Conservation (phyloP, 2,888 invertebrate species). For the Parthenolecanium corni region DNA sequence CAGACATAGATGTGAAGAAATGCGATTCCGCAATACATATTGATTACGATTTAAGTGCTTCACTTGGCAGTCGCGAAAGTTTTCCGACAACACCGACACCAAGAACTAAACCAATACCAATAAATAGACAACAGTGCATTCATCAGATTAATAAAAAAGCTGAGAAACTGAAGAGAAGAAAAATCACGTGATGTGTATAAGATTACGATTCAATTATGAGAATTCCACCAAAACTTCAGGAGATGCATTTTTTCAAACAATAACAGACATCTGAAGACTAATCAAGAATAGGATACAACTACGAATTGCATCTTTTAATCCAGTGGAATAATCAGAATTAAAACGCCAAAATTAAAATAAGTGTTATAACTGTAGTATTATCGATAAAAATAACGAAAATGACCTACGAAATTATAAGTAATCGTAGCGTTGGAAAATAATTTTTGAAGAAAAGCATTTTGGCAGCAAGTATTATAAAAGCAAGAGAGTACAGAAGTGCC, state of each 20-base stretch:
- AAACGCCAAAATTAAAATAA: too few relatives aligned
- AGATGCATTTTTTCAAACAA: too few relatives aligned
- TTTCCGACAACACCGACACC: slow-evolving; percentile 22
- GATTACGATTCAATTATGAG: neutral
- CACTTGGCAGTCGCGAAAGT: slow-evolving; percentile 23
- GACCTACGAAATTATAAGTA: neutral
- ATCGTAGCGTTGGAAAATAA: neutral
- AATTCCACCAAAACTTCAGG: too few relatives aligned
- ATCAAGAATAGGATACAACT: too few relatives aligned
- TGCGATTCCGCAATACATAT: slow-evolving; percentile 16
- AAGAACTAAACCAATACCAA: slow-evolving; percentile 24
- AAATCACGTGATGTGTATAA: neutral
- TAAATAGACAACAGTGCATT: slow-evolving; percentile 4
- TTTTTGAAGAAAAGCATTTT: slow-evolving; percentile 13
- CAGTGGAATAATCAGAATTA: neutral
- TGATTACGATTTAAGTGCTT: slow-evolving; percentile 22
- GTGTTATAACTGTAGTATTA: too few relatives aligned
- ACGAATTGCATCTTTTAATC: neutral
- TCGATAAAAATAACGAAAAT: neutral
- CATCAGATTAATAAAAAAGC: neutral
- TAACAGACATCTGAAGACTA: too few relatives aligned
- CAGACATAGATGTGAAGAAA: slow-evolving; percentile 22
- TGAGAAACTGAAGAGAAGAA: neutral
- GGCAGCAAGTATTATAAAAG: slow-evolving; percentile 20
- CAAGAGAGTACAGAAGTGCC: slow-evolving; percentile 21